Evolutionary conservation across 2,113 vertebrate species (phyloP), one percentile per base, ranked within the genome.

Genomic region (Mormoops blainvillei): DNA sequence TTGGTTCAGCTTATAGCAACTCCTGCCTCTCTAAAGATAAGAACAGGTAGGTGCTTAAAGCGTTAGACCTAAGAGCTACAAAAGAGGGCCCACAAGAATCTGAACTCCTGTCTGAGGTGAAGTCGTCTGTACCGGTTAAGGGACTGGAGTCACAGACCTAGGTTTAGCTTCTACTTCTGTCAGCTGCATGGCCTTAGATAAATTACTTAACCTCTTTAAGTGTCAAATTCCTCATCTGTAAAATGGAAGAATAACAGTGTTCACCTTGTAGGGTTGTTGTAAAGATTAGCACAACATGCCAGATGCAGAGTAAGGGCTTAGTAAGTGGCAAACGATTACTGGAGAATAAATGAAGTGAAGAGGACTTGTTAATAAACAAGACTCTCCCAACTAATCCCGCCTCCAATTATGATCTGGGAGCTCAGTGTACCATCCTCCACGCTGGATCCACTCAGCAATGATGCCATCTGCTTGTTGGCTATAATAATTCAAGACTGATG

Each of bases 311-410:
- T 24, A 68, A 87, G 19, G 54, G 41, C 43, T 86, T 91, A 74
- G 24, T n/a, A 52, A 95, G 70, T 36, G 18, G 45, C 74, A 87
- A 82, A 89, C 77, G 81, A 77, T 94, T 36, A 83, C 19, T 52
- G 56, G 61, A 16, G 20, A 87, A 70, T 48, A 77, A 91, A 78
- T 68, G 63, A 89, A 70, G 50, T 24, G n/a, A 86, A 70, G 78
- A 74, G 68, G 58, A 74, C 93, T 95, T 89, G 45, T 80, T 94
- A 83, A 81, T 85, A 91, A 93, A 61, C 86, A 83, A 70, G n/a
- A 83, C 14, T 81, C 82, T 50, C 41, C 45, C 15, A 12, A 41
- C 74, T 93, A 95, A 94, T 94, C 82, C 81, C 45, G 31, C 63
- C 74, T 87, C 80, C 82, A 84, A 0, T 70, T 91, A 88, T 12